phyloP scores from a whole-genome alignment of 2,888 invertebrate genomes.

The Limnephilus rhombicus region DNA sequence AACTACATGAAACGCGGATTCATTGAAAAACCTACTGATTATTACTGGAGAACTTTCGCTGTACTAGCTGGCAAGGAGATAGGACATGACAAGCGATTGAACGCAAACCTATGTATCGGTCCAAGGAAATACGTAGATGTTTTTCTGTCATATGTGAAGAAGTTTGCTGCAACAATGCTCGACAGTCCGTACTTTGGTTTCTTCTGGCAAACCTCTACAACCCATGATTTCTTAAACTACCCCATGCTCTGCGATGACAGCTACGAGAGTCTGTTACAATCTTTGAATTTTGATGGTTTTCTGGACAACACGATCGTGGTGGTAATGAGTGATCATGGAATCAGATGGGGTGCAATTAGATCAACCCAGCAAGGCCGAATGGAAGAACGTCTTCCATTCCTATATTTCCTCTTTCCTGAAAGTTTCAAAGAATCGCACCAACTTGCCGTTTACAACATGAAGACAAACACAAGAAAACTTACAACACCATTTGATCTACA shows the following conservation, averaged over 20 bases:
- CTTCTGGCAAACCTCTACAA: conserved; percentile 90
- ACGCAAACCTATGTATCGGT: conserved; percentile 85
- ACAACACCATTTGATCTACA: conserved; percentile 92
- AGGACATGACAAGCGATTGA: conserved; percentile 81
- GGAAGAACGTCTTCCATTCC: conserved; percentile 92
- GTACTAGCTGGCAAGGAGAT: conserved; percentile 82
- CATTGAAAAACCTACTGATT: conserved; percentile 87
- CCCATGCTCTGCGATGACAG: conserved; percentile 85
- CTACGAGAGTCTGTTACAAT: conserved; percentile 79
- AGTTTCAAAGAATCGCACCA: conserved; percentile 83
- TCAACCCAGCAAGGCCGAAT: conserved; percentile 90
- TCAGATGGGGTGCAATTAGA: conserved; percentile 90
- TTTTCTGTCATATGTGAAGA: conserved; percentile 84
- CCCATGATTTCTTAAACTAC: conserved; percentile 91
- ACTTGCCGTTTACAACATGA: conserved; percentile 81
- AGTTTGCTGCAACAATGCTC: conserved; percentile 80
- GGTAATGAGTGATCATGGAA: conserved; percentile 93
- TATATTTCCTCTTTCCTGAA: conserved; percentile 84
- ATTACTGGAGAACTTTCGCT: conserved; percentile 87
- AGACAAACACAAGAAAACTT: conserved; percentile 82
- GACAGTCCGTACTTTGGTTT: conserved; percentile 86
- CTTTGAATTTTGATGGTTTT: conserved; percentile 75
- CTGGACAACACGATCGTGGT: conserved; percentile 84
- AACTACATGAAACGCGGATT: conserved; percentile 90
- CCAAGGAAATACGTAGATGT: conserved; percentile 83